Percentiles rank a stretch among this genome's conserved stretches.
Conservation (phyloP, 2,113 vertebrate genomes). For the Tichodroma muraria region DNA sequence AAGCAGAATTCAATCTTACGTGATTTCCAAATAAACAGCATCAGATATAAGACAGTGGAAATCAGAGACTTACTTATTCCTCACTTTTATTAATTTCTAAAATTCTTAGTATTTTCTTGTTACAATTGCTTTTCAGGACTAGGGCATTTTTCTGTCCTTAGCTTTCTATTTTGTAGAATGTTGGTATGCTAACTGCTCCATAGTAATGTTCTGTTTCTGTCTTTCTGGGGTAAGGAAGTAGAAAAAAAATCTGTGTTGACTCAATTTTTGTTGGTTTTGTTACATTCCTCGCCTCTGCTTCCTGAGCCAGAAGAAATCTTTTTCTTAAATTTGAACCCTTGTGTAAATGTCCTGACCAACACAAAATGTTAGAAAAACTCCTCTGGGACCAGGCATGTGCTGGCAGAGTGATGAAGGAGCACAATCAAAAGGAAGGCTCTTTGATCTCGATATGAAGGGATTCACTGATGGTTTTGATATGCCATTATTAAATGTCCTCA, state of each 20-base stretch:
- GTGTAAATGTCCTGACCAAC: neutral
- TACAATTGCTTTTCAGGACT: neutral
- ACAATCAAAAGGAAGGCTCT: neutral
- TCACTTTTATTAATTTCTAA: neutral
- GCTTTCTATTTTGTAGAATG: neutral
- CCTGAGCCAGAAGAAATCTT: neutral
- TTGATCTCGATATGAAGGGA: neutral
- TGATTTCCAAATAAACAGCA: neutral
- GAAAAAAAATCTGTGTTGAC: neutral
- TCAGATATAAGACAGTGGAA: fast-evolving
- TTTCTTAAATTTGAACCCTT: neutral
- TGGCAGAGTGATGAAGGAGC: neutral
- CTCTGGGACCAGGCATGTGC: neutral
- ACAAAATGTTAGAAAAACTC: neutral
- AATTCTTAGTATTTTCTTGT: neutral
- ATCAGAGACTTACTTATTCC: neutral
- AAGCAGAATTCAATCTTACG: fast-evolving
- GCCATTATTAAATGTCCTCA: neutral
- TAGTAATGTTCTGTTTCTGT: neutral
- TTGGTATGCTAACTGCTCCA: neutral
- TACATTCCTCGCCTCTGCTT: neutral
- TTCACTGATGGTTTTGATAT: neutral
- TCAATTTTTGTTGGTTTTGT: neutral
- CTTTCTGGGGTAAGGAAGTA: neutral
- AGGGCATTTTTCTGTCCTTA: neutral